Base-by-base conservation (phyloP, 2,888 invertebrate genomes). In the Xylophagus ater region DNA sequence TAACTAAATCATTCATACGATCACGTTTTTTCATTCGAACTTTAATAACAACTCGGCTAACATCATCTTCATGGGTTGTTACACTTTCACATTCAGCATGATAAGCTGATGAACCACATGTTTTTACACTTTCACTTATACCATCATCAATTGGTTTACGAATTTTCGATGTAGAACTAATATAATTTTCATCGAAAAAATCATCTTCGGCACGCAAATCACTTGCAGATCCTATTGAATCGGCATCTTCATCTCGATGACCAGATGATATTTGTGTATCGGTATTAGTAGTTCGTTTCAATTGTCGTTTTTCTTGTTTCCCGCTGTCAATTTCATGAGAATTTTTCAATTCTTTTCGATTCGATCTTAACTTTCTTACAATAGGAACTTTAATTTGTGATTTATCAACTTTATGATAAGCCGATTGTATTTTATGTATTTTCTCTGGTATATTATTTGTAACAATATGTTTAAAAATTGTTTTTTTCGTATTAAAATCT, bases 61-160 rank as follows among this genome's bases (percentile, higher is more conserved):
- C 67, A 42, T 74, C 74, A 39, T 76, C 76, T 50, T 72, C 74
- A 40, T 69, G 69, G 0, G 74, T 75, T 2, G 75, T 73, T 33
- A 79, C 74, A 42, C 78, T 78, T 53, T 80, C 80, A 49, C 78
- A 78, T 55, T 80, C 80, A 0, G 78, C 79, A 50, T 79, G 78
- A 51, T 79, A 80, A 3, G 76, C 78, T 2, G 78, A 78, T 3
- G 77, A 78, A 4, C 73, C 74, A 48, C 78, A 78, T 0, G 78
- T 78, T 51, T 74, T 67, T 9, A 77, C 72, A 52, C 74, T 73
- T 50, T 76, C 76, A 39, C 74, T 73, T 8, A 75, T 70, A 1
- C 73, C 73, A 47, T 75, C 72, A 49, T 71, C 67, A 15, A 42
- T 28, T 3, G 40, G 42, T 21, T 42, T 42, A 10, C 35, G 40